Evolutionary conservation across 2,888 invertebrate genomes (phyloP), one percentile per base, ranked within the genome.

Genomic region (Coenonympha arcania): DNA sequence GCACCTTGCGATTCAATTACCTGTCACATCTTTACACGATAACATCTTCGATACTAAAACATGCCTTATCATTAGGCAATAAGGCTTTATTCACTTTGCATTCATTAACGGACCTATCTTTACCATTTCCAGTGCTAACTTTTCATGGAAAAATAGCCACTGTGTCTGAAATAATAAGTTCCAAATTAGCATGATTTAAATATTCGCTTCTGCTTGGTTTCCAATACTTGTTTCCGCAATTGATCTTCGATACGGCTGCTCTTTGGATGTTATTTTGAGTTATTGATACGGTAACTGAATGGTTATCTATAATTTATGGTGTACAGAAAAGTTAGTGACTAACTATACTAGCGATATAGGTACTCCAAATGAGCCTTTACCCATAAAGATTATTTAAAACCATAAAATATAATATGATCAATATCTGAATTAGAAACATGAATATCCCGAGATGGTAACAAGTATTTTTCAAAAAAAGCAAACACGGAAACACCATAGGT

Each of bases 1-100:
- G 16, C 44, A 6, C 34, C 24, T 44, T 24, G 9, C 40, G 46
- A 46, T 46, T 46, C 50, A 41, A 50, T 50, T 50, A 50, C 45
- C 41, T 36, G 24, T 13, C 33, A 33, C 15, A 44, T 24, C 44
- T n/a, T 18, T 11, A 16, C 24, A 44, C 24, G 22, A 24, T 24
- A 24, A 34, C 22, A 11, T 31, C 20, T 31, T 20, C 19, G 8
- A 19, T 13, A 9, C 22, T n/a, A 41, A 34, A 22, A 33, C 16
- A 26, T 11, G 3, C 22, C 9, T 5, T 46, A 41, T 20, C 1
- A 2, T 6, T 6, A 44, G 4, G 9, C 1, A 6, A 16, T 16
- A 34, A 22, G 24, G 8, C 16, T 33, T 34, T 1, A 24, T 11
- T 34, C 34, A 9, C 11, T 2, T 16, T 34, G 33, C 11, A 34